Evolutionary conservation across 1,140 invertebrate genomes (phyloP), one percentile per base, ranked within the genome.

Genomic region (Atta texana): DNA sequence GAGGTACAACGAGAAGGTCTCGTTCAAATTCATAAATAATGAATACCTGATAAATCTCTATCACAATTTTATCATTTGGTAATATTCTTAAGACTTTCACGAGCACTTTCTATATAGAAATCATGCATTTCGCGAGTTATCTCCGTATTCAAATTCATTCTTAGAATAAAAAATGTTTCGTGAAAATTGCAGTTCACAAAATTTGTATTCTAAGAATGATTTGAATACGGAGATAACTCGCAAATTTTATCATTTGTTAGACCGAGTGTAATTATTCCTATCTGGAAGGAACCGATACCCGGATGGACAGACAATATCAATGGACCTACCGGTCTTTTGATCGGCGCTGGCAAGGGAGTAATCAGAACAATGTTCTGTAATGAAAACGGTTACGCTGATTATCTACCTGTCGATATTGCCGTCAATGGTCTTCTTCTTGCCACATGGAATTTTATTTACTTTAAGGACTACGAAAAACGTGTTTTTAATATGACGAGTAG

Each of bases 241-340:
- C 34, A 5, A 10, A 64, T 78, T 49, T 66, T 18, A 6, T 78
- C 61, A 10, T 10, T 49, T 88, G 28, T 12, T 55, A 95, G 95
- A 72, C 95, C 95, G 5, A 95, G 95, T 39, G 92, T 95, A 96
- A 96, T 98, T 4, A 97, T 98, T 90, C 97, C 97, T n/a, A 96
- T 97, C 31, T 98, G 97, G 97, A 96, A 97, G 88, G 97, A 98
- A 87, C 97, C 97, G 0, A 87, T 98, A 6, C 97, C 97, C 0
- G 98, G 98, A 39, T 99, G 99, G 99, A 98, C 98, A 2, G 98
- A 99, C 92, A 99, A 99, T 93, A 97, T 98, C 81, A 99, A 99
- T 93, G 98, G 98, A 31, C 98, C 98, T 0, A 98, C 97, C 44
- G 98, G 97, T 16, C 93, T 97, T 0, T 93, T 98, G 5, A 97